Base-by-base conservation (phyloP, 2,888 invertebrate genomes). In the Halictus ligatus region DNA sequence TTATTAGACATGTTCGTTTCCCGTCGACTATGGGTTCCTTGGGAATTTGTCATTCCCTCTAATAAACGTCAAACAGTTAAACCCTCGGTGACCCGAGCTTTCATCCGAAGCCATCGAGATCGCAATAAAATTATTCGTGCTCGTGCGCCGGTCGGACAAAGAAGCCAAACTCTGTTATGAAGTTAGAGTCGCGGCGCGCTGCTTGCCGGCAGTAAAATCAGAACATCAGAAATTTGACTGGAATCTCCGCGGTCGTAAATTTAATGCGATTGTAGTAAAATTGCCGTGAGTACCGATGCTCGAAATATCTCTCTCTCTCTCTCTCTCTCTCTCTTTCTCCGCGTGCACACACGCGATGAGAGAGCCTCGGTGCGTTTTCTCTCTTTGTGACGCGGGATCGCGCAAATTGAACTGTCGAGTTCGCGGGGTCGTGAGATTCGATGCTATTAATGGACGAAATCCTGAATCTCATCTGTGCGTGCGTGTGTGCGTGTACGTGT, bases 201-300 rank as follows among this genome's bases (percentile, higher is more conserved):
- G 54, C 54, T 54, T n/a, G 25, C 79, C 82, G 80, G 81, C 83
- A 29, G 83, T 85, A 83, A 88, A 90, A 85, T 85, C 81, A 21
- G 21, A 48, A 77, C 73, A 71, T 79, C 35, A 46, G 58, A 58
- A 83, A 67, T 72, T 58, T 25, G 25, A 40, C 18, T 12, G n/a
- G 43, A 43, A 60, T 60, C 64, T 8, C 21, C 54, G 35, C 48
- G 5, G 21, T 25, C 64, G 40, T 76, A 77, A 80, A 85, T 83
- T 89, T 80, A 88, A 75, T 54, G 77, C 80, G 75, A 81, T 81
- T 74, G 76, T 69, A 71, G 76, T 86, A 79, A 86, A 86, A 86
- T 78, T 76, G 78, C 13, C 18, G 64, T n/a, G 73, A 43, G 48
- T 60, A 60, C 72, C 25, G 21, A 40, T 29, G 58, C 40, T 75